Percentiles rank a stretch among this genome's conserved stretches.
Evolutionary conservation across 2,113 vertebrate genomes (phyloP).

Genomic region (Progne subis): DNA sequence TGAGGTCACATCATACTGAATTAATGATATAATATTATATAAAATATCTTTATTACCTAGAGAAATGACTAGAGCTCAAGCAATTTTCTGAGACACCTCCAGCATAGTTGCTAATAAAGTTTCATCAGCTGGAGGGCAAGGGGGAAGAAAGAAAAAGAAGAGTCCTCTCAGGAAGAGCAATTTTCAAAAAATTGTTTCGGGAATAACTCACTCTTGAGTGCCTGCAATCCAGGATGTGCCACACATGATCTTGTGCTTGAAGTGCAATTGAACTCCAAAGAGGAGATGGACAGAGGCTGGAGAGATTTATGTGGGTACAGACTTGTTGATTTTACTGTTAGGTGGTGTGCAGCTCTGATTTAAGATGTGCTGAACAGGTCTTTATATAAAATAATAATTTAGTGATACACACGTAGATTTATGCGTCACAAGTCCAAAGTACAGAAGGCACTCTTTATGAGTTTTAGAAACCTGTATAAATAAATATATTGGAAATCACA

Average conservation of each 20-base stretch:
- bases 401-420: neutral
- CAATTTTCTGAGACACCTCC: neutral
- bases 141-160: neutral
- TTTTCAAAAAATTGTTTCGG: neutral
- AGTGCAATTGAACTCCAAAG: neutral
- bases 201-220: neutral
- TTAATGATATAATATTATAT: neutral
- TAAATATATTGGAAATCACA: neutral
- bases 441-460: neutral
- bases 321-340: neutral
- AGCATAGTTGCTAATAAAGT: neutral
- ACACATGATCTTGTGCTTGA: neutral
- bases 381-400: neutral
- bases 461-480: neutral
- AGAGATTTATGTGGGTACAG: neutral
- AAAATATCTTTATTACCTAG: neutral
- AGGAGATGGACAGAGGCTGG: neutral
- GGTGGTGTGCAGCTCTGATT: neutral
- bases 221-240: neutral
- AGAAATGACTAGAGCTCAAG: neutral
- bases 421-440: neutral
- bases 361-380: conserved; percentile 7
- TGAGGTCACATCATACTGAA: neutral
- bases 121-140: neutral
- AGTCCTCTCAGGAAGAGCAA: neutral